Evolutionary conservation across 1,140 invertebrate genomes (phyloP).

Genomic region (Hesperophylax magnus): DNA sequence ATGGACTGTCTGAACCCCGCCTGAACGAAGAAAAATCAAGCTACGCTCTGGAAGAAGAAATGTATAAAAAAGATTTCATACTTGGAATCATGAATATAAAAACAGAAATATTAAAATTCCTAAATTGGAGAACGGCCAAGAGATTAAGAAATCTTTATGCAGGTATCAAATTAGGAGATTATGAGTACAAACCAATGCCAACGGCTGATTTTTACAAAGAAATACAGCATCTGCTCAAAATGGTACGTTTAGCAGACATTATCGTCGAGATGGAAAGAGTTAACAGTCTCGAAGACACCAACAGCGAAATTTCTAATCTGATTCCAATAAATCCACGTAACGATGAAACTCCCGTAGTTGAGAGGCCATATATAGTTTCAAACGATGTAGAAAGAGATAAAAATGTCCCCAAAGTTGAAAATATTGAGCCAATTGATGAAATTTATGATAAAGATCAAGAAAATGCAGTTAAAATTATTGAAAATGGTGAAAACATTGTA

Average conservation of each 20-base stretch:
- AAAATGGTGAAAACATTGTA: not conserved
- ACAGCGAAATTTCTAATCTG: too few relatives aligned
- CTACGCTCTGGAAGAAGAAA: not conserved
- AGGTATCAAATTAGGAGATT: not conserved
- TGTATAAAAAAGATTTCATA: not conserved
- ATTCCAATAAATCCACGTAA: not conserved
- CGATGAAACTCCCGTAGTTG: not conserved
- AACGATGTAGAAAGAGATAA: not conserved
- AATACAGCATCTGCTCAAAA: not conserved
- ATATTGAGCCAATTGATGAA: not conserved
- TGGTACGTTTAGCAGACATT: not conserved
- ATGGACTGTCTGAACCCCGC: not conserved
- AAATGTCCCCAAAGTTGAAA: not conserved
- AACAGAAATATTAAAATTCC: not conserved
- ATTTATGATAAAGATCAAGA: not conserved
- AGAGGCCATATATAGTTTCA: not conserved
- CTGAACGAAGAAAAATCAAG: not conserved
- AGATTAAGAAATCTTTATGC: not conserved
- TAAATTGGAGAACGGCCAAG: slow-evolving; percentile 2
- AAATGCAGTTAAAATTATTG: not conserved
- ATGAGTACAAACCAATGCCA: not conserved
- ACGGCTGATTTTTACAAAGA: not conserved
- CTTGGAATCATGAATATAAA: not conserved
- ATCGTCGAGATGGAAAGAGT: not conserved
- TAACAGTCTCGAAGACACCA: not conserved